Percentiles rank a stretch among this genome's conserved stretches.
phyloP scores from a whole-genome alignment of 2,888 invertebrate genomes.

The Machimus atricapillus region DNA sequence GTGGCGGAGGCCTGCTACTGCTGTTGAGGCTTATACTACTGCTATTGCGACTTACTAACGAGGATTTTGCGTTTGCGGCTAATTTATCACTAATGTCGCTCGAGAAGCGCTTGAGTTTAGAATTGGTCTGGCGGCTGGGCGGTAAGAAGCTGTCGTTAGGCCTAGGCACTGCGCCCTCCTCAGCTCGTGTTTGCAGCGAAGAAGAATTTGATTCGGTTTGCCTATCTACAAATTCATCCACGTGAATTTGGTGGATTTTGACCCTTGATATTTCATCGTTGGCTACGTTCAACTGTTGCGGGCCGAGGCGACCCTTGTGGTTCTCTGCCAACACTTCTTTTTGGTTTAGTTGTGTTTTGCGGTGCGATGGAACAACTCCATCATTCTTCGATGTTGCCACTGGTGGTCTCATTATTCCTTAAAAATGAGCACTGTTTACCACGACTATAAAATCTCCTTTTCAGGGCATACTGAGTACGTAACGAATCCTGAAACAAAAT shows the following conservation, averaged over 20 bases:
- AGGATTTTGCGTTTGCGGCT: background rate
- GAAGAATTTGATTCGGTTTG: background rate
- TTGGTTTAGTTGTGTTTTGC: conserved; percentile 33
- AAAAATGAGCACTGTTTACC: background rate
- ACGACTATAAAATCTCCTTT: background rate
- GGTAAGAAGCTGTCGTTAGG: background rate
- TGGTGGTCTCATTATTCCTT: conserved; percentile 43
- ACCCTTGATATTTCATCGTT: background rate
- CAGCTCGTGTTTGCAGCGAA: background rate
- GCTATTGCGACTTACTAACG: background rate
- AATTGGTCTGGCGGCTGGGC: background rate
- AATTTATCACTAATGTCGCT: conserved; percentile 39
- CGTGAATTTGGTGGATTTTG: background rate
- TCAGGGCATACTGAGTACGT: background rate
- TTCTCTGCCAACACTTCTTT: conserved; percentile 43
- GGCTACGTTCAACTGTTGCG: background rate
- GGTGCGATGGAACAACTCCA: conserved; percentile 38
- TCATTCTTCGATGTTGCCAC: conserved; percentile 44
- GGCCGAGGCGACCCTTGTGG: background rate
- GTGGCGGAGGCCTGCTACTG: background rate
- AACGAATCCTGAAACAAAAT: background rate
- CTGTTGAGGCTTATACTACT: conserved; percentile 6
- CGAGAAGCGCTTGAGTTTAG: conserved; percentile 43
- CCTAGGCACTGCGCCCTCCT: background rate
- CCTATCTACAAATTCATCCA: conserved; percentile 3